A percentile compares a stretch with the other conserved stretches of the same genome.
These are phyloP conservation scores for Polia nebulosa DNA, from an alignment of 2,888 invertebrate genomes.

Conservation along the genomic window DNA sequence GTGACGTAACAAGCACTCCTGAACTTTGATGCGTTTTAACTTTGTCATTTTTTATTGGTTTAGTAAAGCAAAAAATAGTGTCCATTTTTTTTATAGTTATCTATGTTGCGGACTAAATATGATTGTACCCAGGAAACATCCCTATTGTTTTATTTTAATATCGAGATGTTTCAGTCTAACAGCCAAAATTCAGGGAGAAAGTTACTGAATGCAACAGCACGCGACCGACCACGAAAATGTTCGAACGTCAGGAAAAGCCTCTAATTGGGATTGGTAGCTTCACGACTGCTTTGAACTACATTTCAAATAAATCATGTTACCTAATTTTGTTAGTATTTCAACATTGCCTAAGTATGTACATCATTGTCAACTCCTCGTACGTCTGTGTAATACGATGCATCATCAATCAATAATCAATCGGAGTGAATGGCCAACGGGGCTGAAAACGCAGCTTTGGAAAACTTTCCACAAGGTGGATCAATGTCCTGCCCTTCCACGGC, in stretches of 20 bases:
- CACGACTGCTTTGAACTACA: background rate
- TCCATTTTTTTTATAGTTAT: too few relatives aligned
- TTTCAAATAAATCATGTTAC: background rate
- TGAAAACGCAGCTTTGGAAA: background rate
- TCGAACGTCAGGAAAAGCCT: slow-evolving; percentile 16
- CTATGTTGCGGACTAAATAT: too few relatives aligned
- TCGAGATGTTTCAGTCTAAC: background rate
- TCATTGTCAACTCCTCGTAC: background rate
- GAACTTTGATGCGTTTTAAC: too few relatives aligned
- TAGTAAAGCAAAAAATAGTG: too few relatives aligned
- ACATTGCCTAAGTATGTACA: background rate
- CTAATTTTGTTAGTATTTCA: background rate
- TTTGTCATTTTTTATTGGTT: too few relatives aligned
- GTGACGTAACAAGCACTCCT: too few relatives aligned
- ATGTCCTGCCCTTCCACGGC: too few relatives aligned
- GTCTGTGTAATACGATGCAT: too few relatives aligned
- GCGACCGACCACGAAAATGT: slow-evolving; percentile 27
- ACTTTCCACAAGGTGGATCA: too few relatives aligned
- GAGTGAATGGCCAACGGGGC: background rate
- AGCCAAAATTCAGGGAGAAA: slow-evolving; percentile 35
- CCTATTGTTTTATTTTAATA: background rate
- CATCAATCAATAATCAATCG: background rate
- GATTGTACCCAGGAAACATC: too few relatives aligned
- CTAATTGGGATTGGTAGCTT: slow-evolving; percentile 12
- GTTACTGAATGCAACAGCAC: slow-evolving; percentile 13